Base-by-base conservation (phyloP, 1,140 invertebrate species). In the Zeugodacus cucurbitae region DNA sequence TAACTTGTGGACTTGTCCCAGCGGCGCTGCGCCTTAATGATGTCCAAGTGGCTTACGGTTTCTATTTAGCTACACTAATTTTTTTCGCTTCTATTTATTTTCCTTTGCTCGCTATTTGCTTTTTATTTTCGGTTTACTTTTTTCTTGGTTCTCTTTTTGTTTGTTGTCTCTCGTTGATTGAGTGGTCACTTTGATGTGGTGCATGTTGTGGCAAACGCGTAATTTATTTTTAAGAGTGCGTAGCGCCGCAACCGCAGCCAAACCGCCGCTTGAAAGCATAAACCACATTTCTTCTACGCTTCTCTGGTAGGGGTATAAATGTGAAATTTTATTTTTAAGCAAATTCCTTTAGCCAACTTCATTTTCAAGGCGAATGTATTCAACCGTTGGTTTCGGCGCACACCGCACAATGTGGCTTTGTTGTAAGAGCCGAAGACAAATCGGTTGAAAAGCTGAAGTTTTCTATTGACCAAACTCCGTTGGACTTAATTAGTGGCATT, bases 151-250 rank as follows among this genome's bases (percentile, higher is more conserved):
- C 48, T 48, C 11, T 44, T 37, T 26, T 87, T 87, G 32, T 87
- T 87, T 87, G 37, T 87, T 88, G 70, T 58, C 44, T 11, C 34
- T 58, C 85, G 85, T 86, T 86, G 85, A 86, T 86, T 86, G 54
- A 88, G 88, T 88, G 88, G 88, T 88, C 88, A 88, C 88, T 88
- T 88, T 88, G 88, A 88, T 88, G 88, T 88, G 88, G 88, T 78
- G 88, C 88, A 88, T 67, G 58, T 86, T 88, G 88, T 88, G 88
- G 88, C 44, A 87, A 88, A 88, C 88, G 88, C 88, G 86, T 88
- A 88, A 88, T 88, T 88, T 87, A 87, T 86, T 88, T 86, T 41
- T 87, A 57, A 86, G 58, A 86, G 85, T 59, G 48, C 57, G 85
- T 86, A 82, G 41, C 22, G 11, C 74, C 41, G 17, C 74, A 48